Evolutionary conservation across 2,797 vertebrate species (phyloP), one percentile per base, ranked within the genome.

Genomic region (Triplophysa bombifrons): DNA sequence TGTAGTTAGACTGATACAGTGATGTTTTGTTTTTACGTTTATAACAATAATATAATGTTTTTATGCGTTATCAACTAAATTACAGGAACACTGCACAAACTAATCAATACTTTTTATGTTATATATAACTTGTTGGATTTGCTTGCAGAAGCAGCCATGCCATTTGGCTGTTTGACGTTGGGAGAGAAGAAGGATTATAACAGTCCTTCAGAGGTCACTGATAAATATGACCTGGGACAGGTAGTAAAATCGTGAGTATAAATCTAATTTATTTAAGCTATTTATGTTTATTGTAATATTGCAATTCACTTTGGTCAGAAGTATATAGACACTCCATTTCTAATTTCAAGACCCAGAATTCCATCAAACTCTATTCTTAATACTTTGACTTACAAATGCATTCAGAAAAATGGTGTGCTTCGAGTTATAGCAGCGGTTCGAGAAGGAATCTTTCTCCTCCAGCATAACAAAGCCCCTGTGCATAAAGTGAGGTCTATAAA

Each of bases 111-210:
- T 38, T n/a, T 55, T 55, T 0, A n/a, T 10, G 9, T n/a, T 55
- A 55, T 9, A 55, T 20, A 20, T 4, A 34, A 16, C 1, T 53
- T 50, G 60, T 30, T 76, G 30, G 20, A 9, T 81, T 84, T 86
- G 72, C n/a, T n/a, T 55, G 88, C 85, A 88, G 84, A 82, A 88
- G 90, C 87, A 95, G 96, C 95, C 92, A 99, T 99, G 98, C 96
- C 97, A 92, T 99, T 99, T 96, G 96, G 98, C 93, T 99, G 98
- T 90, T 95, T 99, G 91, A 98, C 96, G 64, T 94, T 98, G 84
- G 96, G 97, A 63, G 96, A 98, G 90, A 98, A 98, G 93, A 99
- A 99, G 95, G 97, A 99, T 94, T 99, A 99, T 89, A 98, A 96
- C 92, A 97, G 95, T 90, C 97, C 98, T 20, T 96, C 96, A n/a